These are phyloP conservation scores for Anolis sagrei DNA, from an alignment of 2,113 vertebrate genomes.

Conservation along the genomic window DNA sequence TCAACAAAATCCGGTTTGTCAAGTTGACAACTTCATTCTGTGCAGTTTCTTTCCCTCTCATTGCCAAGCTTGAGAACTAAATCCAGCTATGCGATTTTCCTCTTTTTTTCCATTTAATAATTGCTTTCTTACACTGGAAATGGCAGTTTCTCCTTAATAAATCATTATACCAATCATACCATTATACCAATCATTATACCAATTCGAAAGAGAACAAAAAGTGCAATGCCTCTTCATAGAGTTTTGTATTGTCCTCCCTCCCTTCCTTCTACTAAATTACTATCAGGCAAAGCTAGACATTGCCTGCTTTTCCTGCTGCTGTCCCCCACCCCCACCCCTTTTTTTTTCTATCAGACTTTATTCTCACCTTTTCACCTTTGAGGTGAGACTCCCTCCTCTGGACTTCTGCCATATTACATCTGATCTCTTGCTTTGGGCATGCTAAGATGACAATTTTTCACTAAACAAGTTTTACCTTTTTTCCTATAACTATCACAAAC, in stretches of 20 bases:
- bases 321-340: no score
- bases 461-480: not conserved
- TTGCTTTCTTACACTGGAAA: slow-evolving; percentile 41
- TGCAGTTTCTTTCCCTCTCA: slow-evolving; percentile 5
- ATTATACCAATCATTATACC: slow-evolving; percentile 46
- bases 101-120: slow-evolving; percentile 27
- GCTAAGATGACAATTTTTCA: not conserved
- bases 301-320: not conserved
- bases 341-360: not conserved
- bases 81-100: slow-evolving; percentile 1
- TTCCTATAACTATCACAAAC: not conserved
- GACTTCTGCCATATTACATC: not conserved
- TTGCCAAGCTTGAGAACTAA: slow-evolving; percentile 26
- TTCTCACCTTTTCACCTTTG: not conserved
- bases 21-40: slow-evolving; percentile 22
- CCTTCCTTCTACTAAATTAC: not conserved
- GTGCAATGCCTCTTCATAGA: not conserved
- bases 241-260: not conserved
- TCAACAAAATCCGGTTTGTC: slow-evolving; percentile 23
- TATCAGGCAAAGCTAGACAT: slow-evolving; percentile 4
- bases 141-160: slow-evolving; percentile 34
- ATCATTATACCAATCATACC: slow-evolving; percentile 43
- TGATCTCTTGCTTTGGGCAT: not conserved
- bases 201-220: slow-evolving; percentile 10
- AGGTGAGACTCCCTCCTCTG: not conserved